phyloP scores from a whole-genome alignment of 2,797 vertebrate species.

The Stomatorhinus walkeri region DNA sequence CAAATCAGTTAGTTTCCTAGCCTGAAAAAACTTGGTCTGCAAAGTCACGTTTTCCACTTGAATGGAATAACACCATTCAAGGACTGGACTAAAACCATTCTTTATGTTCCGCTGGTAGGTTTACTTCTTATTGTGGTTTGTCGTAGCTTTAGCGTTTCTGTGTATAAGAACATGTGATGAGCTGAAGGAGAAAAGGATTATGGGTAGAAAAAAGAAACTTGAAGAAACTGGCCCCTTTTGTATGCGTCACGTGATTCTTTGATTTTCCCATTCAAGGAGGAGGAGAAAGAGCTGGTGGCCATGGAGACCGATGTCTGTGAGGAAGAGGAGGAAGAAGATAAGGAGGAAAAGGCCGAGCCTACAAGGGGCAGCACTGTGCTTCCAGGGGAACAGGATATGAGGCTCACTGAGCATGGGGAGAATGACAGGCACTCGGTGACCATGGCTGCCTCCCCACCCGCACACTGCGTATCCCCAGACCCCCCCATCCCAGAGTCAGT shows the following conservation, averaged over 20 bases:
- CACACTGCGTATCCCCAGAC: conserved; percentile 57
- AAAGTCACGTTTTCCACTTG: neutral
- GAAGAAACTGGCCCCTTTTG: neutral
- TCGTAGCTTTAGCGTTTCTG: neutral
- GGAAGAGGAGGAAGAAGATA: conserved; percentile 63
- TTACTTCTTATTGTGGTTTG: conserved; percentile 6
- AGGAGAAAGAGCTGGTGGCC: conserved; percentile 50
- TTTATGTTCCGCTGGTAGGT: neutral
- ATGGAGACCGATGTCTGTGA: conserved; percentile 66
- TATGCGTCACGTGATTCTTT: neutral
- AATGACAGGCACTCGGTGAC: neutral
- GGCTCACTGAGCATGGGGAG: neutral
- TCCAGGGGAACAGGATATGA: conserved; percentile 23
- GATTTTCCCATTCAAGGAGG: conserved; percentile 6
- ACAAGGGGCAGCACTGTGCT: conserved; percentile 27
- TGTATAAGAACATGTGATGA: neutral
- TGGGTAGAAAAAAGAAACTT: neutral
- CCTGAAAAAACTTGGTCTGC: conserved; percentile 6
- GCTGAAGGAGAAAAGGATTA: conserved; percentile 6
- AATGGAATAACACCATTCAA: conserved; percentile 10
- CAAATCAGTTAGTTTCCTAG: neutral
- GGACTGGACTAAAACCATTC: conserved; percentile 9
- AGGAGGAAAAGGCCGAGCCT: conserved; percentile 29
- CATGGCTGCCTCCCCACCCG: conserved; percentile 31
- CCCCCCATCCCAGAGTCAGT: conserved; percentile 36